Evolutionary conservation across 2,888 invertebrate species (phyloP), one percentile per base, ranked within the genome.

Genomic region (Drosophila flavopinicola): DNA sequence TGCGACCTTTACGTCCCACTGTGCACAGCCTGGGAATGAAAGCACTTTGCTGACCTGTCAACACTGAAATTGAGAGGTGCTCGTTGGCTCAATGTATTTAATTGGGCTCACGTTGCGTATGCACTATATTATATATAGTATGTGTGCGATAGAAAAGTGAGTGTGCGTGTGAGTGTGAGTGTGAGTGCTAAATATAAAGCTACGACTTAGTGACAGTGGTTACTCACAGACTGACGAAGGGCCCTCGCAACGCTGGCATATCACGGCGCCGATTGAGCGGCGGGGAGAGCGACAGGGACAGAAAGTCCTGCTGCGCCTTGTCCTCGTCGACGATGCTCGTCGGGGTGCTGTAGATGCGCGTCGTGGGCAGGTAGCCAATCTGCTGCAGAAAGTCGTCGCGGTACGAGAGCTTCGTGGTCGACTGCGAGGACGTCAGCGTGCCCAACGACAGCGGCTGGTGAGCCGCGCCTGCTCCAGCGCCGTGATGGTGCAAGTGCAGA

Each of bases 161-260:
- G n/a, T 32, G 13, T 29, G 25, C 3, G 11, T 7, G 25, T 23
- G 48, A 33, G 32, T 35, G 7, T 42, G 27, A 48, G 51, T 54
- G 25, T 33, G 33, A 47, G 27, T 45, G 27, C 59, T 57, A 27
- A 23, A 23, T 38, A 15, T 10, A 17, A n/a, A 20, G 17, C 42
- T 61, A 54, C 44, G 42, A 30, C 42, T 44, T 23, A n/a, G 15
- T 39, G 29, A 17, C 13, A 33, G 10, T n/a, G 33, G 23, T 11
- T 90, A 91, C 91, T 91, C 73, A 91, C 91, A 91, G 85, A 66
- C 91, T 91, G 48, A 91, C 89, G 59, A 90, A 91, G 47, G 90
- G 89, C 67, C 91, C 91, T 63, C 90, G 82, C 47, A 91, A 67
- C 11, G 91, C 90, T 39, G 91, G 91, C 91, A 91, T 91, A 56